Conservation (phyloP, 2,113 vertebrate species). For the Passer montanus region DNA sequence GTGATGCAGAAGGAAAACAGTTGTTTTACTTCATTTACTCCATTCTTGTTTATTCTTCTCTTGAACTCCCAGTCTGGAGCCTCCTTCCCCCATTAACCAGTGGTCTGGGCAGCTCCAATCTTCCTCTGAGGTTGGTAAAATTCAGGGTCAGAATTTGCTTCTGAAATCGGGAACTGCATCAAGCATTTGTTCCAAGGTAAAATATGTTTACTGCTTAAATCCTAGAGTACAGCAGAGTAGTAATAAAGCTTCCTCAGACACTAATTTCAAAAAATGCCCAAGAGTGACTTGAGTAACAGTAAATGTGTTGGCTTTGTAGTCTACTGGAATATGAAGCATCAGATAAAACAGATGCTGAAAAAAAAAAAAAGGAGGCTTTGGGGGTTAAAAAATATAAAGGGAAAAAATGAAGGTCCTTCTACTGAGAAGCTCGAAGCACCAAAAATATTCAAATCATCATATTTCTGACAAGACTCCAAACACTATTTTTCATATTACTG, state of each 20-base stretch:
- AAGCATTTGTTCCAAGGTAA: background rate
- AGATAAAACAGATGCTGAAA: background rate
- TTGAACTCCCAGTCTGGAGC: background rate
- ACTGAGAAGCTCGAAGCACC: background rate
- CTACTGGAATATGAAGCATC: slow-evolving; percentile 44
- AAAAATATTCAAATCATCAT: slow-evolving; percentile 1
- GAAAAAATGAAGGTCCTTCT: background rate
- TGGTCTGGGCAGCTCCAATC: background rate
- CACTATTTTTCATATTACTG: background rate
- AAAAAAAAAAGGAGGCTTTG: background rate
- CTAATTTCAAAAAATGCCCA: slow-evolving; percentile 32
- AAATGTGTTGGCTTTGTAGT: slow-evolving; percentile 1
- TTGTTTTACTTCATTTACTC: background rate
- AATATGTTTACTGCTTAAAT: background rate
- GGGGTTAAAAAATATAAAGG: fast-evolving
- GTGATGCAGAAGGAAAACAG: background rate
- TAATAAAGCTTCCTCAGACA: slow-evolving; percentile 15
- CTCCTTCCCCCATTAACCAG: background rate
- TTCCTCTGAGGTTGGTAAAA: background rate
- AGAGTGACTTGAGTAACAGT: slow-evolving; percentile 15
- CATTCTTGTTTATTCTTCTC: background rate
- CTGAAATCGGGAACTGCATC: background rate
- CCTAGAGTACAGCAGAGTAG: background rate
- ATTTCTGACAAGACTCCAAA: slow-evolving; percentile 10
- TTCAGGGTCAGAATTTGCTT: background rate